Base-by-base conservation (phyloP, 2,113 vertebrate genomes). In the Acrocephalus arundinaceus region DNA sequence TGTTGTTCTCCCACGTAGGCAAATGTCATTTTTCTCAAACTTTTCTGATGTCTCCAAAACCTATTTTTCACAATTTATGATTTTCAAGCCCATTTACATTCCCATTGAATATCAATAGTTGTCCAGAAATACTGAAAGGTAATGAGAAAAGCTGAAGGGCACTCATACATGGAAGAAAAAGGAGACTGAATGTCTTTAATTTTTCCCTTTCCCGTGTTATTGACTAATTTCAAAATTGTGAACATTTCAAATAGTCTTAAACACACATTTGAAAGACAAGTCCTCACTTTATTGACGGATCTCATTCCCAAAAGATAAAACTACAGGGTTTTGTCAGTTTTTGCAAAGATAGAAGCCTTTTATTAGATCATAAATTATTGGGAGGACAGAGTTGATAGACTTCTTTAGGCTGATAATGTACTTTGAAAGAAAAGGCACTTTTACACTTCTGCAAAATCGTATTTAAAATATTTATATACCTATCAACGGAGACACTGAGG, bases 391-490 rank as follows among this genome's bases (percentile, higher is more conserved):
- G 88, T 81, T 96, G 96, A 96, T 94, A 90, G 94, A 93, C 96
- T 97, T 96, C 92, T 97, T 95, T 87, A 94, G 96, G 88, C 86
- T 94, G 86, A 95, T 96, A 96, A 97, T 96, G 90, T 96, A 96
- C 96, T 97, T 97, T 93, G 96, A 93, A 94, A 94, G 94, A 85
- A 96, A 96, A 97, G 93, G 94, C 92, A 93, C 83, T 93, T 96
- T 95, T 97, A 95, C 90, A 96, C 94, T 97, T 97, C 90, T 93
- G 89, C 96, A 96, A 95, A 97, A 95, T 96, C 96, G 4, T 95
- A 95, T 96, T 95, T 97, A 93, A 97, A 97, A 96, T 96, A 97
- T 97, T 96, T 94, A 97, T 96, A 85, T 89, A 90, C 83, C 94
- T 92, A 92, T 95, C 96, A 96, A 62, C 2, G 66, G 83, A 92